Conservation (phyloP, 2,888 invertebrate genomes). For the Elegia similella region DNA sequence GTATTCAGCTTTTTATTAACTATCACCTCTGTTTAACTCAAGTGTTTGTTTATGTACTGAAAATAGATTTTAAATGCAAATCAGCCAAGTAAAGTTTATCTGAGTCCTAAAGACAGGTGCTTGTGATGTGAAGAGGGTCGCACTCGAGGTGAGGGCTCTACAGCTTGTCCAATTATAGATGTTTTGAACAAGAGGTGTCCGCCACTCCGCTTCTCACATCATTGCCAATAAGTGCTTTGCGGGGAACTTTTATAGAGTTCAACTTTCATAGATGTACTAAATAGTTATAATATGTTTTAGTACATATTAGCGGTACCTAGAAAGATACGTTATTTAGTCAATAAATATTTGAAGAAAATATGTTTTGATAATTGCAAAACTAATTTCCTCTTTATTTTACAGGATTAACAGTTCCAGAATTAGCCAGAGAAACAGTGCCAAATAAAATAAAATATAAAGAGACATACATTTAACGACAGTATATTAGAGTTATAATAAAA, state of each 20-base stretch:
- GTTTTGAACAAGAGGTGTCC: slow-evolving; percentile 56
- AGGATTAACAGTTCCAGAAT: slow-evolving; percentile 29
- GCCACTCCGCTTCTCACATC: slow-evolving; percentile 39
- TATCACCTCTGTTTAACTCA: neutral
- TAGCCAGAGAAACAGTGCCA: slow-evolving; percentile 37
- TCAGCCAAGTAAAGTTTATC: slow-evolving; percentile 49
- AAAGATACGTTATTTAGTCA: too few relatives aligned
- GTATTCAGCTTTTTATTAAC: neutral
- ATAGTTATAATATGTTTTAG: neutral
- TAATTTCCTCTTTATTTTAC: slow-evolving; percentile 27
- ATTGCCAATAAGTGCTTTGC: slow-evolving; percentile 37
- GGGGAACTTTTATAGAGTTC: slow-evolving; percentile 26
- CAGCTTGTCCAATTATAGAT: slow-evolving; percentile 72
- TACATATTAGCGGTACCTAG: too few relatives aligned
- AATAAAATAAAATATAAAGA: slow-evolving; percentile 23
- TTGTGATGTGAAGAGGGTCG: slow-evolving; percentile 66
- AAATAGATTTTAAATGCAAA: slow-evolving; percentile 45
- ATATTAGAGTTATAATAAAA: slow-evolving; percentile 15
- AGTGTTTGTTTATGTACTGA: slow-evolving; percentile 16
- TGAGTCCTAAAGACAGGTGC: slow-evolving; percentile 40
- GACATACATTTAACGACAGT: slow-evolving; percentile 23
- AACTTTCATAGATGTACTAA: slow-evolving; percentile 9
- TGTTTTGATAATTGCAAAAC: too few relatives aligned
- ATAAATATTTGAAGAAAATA: too few relatives aligned
- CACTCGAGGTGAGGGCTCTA: slow-evolving; percentile 58